phyloP scores from a whole-genome alignment of 2,113 vertebrate species.

The Tympanuchus pallidicinctus region DNA sequence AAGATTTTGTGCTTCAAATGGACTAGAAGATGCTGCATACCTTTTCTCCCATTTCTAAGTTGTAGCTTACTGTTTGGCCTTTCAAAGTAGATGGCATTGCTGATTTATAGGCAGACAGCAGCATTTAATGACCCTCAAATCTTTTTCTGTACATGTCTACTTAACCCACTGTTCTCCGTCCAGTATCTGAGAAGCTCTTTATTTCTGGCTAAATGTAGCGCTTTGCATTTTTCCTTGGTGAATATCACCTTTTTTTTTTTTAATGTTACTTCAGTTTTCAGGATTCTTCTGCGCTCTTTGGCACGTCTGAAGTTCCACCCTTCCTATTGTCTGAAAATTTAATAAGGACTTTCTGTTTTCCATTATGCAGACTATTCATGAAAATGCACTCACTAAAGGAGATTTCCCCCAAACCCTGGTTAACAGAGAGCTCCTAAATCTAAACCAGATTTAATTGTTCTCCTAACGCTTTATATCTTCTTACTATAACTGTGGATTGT shows the following conservation, averaged over 20 bases:
- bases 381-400: not conserved
- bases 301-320: not conserved
- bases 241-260: not conserved
- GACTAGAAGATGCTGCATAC: not conserved
- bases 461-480: not conserved
- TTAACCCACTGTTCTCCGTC: not conserved
- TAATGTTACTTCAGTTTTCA: not conserved
- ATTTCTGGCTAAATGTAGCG: not conserved
- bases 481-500: not conserved
- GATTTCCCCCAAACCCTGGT: not conserved
- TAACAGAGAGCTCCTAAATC: not conserved
- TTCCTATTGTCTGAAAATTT: constrained; percentile 31
- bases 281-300: not conserved
- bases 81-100: not conserved
- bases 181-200: not conserved
- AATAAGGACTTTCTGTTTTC: constrained; percentile 13
- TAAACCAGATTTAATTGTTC: not conserved
- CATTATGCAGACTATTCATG: not conserved
- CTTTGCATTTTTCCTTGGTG: not conserved
- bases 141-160: not conserved
- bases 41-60: not conserved
- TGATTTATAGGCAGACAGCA: not conserved
- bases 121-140: not conserved
- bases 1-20: not conserved
- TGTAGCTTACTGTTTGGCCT: not conserved